phyloP scores from a whole-genome alignment of 2,888 invertebrate genomes.

The Perdita meconis region DNA sequence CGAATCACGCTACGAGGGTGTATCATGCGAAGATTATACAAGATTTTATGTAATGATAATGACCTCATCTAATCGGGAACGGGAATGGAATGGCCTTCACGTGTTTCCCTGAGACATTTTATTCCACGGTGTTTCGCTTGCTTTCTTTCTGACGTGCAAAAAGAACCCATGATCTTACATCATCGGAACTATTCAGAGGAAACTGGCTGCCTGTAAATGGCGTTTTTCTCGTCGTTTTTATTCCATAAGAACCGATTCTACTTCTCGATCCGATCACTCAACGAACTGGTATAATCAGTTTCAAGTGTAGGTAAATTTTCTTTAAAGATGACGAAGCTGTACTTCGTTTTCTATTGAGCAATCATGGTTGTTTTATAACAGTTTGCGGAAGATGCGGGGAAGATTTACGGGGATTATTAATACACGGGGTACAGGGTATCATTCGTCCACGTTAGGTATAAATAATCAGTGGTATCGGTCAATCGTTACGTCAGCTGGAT shows the following conservation, averaged over 20 bases:
- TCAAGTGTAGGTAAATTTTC: too few species aligned
- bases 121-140: slow-evolving; percentile 18
- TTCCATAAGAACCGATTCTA: too few species aligned
- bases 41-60: slow-evolving; percentile 54
- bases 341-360: too few species aligned
- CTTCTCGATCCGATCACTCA: too few species aligned
- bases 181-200: background rate
- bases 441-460: too few species aligned
- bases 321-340: too few species aligned
- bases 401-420: background rate
- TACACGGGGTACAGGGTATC: background rate
- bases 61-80: slow-evolving; percentile 4
- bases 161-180: slow-evolving; percentile 17
- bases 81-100: slow-evolving; percentile 25
- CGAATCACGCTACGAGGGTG: slow-evolving; percentile 10
- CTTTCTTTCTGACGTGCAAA: background rate
- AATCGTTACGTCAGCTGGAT: background rate
- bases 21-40: slow-evolving; percentile 35
- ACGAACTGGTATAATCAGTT: too few species aligned
- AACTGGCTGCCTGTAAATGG: background rate
- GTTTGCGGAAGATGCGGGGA: too few species aligned
- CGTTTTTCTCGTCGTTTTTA: too few species aligned
- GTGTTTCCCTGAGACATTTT: slow-evolving; percentile 8
- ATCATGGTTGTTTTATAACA: too few species aligned
- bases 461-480: background rate